Conservation (phyloP, 2,797 vertebrate genomes). For the Ptychobarbus kaznakovi region DNA sequence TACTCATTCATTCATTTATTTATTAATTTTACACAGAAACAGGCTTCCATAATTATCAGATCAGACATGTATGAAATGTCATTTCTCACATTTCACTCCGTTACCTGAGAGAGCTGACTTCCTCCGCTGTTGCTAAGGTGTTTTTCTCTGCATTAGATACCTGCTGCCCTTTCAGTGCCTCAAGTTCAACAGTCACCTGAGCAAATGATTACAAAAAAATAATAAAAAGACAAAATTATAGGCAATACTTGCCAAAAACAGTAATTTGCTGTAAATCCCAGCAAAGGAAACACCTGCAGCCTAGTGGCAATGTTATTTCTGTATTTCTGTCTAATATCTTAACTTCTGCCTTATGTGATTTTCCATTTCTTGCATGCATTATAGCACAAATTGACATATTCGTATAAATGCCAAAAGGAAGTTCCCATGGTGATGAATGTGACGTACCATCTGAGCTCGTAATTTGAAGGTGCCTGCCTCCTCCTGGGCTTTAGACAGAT, state of each 20-base stretch:
- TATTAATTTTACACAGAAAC: background rate
- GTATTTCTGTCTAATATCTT: background rate
- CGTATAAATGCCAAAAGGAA: slow-evolving; percentile 27
- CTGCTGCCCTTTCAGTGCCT: slow-evolving; percentile 84
- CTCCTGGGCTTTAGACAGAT: slow-evolving; percentile 88
- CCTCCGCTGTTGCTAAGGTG: slow-evolving; percentile 78
- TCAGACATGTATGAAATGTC: background rate
- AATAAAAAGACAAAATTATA: background rate
- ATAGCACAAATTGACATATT: slow-evolving; percentile 7
- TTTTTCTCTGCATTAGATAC: slow-evolving; percentile 72
- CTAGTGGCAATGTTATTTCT: background rate
- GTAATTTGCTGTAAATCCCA: background rate
- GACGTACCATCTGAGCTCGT: slow-evolving; percentile 87
- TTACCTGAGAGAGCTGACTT: slow-evolving; percentile 85
- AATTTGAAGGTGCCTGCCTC: slow-evolving; percentile 86
- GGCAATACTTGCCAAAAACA: slow-evolving; percentile 7
- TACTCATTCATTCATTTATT: no score
- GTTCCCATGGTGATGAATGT: slow-evolving; percentile 5
- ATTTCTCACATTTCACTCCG: background rate
- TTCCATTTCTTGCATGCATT: slow-evolving; percentile 9
- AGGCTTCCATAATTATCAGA: background rate
- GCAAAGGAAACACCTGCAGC: slow-evolving; percentile 21
- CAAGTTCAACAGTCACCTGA: slow-evolving; percentile 88
- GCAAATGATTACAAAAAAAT: background rate
- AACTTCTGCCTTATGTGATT: background rate